A percentile compares a stretch with the other conserved stretches of the same genome.
These are phyloP conservation scores for Pandion haliaetus DNA, from an alignment of 2,113 vertebrate species.

Conservation along the genomic window DNA sequence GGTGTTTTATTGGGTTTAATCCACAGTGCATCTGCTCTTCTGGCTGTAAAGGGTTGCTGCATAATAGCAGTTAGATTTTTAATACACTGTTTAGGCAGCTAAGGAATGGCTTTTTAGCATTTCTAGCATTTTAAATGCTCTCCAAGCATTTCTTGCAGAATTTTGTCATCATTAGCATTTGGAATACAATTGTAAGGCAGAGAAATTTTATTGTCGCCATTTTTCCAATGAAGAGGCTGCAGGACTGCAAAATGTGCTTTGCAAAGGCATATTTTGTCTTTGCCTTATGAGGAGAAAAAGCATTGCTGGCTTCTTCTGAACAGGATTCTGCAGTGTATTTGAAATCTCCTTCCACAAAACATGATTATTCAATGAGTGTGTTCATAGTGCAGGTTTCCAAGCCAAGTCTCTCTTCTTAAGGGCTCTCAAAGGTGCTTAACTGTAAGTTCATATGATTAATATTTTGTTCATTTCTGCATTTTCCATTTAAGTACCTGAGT, in stretches of 20 bases:
- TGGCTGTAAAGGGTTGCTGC: background rate
- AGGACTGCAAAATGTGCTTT: background rate
- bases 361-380: conserved; percentile 35
- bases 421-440: conserved; percentile 32
- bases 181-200: background rate
- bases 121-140: background rate
- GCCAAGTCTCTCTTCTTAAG: conserved; percentile 39
- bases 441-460: conserved; percentile 32
- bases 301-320: background rate
- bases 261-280: background rate
- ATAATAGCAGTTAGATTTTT: background rate
- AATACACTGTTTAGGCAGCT: background rate
- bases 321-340: background rate
- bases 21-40: background rate
- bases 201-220: background rate
- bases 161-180: background rate
- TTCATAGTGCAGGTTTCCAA: conserved; percentile 19
- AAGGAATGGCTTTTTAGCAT: background rate
- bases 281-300: background rate
- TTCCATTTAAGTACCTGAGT: background rate
- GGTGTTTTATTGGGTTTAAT: background rate
- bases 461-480: conserved; percentile 50
- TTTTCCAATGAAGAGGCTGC: background rate
- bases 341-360: conserved; percentile 21
- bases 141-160: background rate